Conservation (phyloP, 1,140 invertebrate species). For the Calliphora vicina region DNA sequence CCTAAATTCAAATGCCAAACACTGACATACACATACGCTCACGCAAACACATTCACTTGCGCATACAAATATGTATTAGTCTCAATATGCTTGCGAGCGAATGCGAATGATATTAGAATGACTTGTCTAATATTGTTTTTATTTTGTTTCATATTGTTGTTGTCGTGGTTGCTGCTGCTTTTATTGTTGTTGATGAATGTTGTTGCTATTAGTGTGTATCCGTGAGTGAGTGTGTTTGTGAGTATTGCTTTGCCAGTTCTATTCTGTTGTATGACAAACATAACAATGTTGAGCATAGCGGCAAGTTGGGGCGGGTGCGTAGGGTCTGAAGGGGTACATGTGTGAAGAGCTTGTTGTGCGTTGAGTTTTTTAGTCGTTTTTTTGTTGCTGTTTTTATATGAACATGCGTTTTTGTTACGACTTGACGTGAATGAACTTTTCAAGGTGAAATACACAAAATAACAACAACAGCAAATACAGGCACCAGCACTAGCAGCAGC, state of each 20-base stretch:
- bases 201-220: background rate
- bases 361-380: background rate
- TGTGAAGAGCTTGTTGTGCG: background rate
- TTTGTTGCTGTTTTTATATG: constrained; percentile 24
- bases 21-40: background rate
- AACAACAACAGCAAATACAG: background rate
- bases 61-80: too few relatives aligned
- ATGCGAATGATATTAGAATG: too few relatives aligned
- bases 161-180: background rate
- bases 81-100: too few relatives aligned
- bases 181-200: background rate
- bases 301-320: background rate
- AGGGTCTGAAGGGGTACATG: background rate
- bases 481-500: too few relatives aligned
- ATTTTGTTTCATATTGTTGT: background rate
- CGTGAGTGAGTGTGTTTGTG: background rate
- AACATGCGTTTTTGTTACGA: constrained; percentile 38
- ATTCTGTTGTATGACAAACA: background rate
- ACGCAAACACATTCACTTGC: too few relatives aligned
- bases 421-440: constrained; percentile 61
- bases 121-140: background rate
- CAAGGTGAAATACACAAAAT: constrained; percentile 54
- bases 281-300: background rate
- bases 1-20: background rate
- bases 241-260: background rate